These are phyloP conservation scores for Megalopta genalis DNA, from an alignment of 1,140 invertebrate genomes.

Conservation along the genomic window DNA sequence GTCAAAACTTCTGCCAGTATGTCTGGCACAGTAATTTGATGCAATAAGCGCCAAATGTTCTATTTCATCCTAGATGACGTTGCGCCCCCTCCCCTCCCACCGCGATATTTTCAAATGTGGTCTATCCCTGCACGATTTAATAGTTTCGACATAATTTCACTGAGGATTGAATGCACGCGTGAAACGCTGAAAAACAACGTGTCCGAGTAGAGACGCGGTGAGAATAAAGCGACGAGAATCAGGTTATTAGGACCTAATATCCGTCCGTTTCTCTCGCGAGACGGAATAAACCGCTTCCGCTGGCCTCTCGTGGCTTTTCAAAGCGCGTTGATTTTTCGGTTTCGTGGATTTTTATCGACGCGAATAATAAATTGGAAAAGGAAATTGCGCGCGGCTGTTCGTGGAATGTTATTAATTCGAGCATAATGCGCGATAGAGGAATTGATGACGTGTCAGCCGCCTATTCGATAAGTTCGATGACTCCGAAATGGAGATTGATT, in stretches of 20 bases:
- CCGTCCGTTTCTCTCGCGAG: slow-evolving; percentile 47
- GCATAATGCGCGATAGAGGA: background rate
- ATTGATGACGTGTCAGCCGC: background rate
- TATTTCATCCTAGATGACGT: too few relatives aligned
- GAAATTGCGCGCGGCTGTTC: background rate
- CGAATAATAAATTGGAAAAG: background rate
- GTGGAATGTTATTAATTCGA: background rate
- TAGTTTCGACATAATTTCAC: too few relatives aligned
- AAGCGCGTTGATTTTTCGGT: background rate
- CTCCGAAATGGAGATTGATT: too few relatives aligned
- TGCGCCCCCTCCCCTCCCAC: too few relatives aligned
- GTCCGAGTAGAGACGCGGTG: slow-evolving; percentile 22
- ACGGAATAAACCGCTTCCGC: slow-evolving; percentile 17
- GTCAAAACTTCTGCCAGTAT: too few relatives aligned
- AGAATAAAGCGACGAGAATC: slow-evolving; percentile 56
- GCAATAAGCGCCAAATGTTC: too few relatives aligned
- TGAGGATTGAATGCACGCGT: too few relatives aligned
- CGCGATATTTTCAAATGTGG: too few relatives aligned
- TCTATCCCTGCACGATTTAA: too few relatives aligned
- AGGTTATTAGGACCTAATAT: slow-evolving; percentile 58
- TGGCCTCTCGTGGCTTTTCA: background rate
- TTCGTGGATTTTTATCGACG: background rate
- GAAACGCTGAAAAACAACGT: slow-evolving; percentile 27
- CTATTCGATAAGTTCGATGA: background rate
- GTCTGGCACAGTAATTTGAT: too few relatives aligned